phyloP scores from a whole-genome alignment of 2,113 vertebrate genomes.

The Dipodomys ordii region DNA sequence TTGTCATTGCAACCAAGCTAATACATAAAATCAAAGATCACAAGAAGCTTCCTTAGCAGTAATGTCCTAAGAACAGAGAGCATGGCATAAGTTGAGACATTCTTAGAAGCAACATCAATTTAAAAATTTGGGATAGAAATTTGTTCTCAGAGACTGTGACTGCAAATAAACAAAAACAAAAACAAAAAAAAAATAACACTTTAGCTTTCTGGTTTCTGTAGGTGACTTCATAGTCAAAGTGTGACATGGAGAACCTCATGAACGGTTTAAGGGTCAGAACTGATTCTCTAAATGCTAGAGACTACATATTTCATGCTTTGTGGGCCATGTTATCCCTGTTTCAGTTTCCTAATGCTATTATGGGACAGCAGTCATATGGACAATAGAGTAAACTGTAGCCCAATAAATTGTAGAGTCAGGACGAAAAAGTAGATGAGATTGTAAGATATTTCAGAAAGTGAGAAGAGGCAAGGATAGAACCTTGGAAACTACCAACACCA shows the following conservation, averaged over 20 bases:
- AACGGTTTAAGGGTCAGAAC: neutral
- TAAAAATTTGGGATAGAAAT: neutral
- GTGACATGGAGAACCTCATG: neutral
- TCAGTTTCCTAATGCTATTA: neutral
- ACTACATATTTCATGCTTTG: neutral
- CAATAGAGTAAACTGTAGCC: neutral
- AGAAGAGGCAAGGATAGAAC: neutral
- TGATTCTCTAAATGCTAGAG: neutral
- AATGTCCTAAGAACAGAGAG: neutral
- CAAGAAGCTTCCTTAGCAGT: neutral
- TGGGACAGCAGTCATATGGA: neutral
- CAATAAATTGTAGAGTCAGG: neutral
- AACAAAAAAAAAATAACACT: neutral
- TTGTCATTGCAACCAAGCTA: neutral
- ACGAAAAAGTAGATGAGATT: neutral
- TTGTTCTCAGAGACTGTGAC: neutral
- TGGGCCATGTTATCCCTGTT: neutral
- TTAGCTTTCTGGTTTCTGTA: neutral
- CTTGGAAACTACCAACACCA: neutral
- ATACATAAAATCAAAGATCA: neutral
- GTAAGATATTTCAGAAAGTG: neutral
- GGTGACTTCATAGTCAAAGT: neutral
- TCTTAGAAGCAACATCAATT: neutral
- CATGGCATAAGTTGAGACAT: neutral
- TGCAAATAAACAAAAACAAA: neutral